Evolutionary conservation across 2,888 invertebrate genomes (phyloP).

Genomic region (Ligdia adustata): DNA sequence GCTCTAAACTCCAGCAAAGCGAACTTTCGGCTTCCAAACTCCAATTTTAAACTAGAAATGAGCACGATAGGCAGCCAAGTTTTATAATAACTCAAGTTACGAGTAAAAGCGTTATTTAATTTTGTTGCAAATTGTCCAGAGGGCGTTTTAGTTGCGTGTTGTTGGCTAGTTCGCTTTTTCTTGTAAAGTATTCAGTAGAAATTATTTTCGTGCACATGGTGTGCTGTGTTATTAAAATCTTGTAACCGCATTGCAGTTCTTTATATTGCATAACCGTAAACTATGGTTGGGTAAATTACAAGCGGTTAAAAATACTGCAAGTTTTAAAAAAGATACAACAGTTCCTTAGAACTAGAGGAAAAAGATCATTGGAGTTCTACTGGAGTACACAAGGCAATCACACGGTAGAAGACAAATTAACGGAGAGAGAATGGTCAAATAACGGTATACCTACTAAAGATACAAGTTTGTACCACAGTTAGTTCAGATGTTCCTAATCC

Average conservation of each 20-base stretch:
- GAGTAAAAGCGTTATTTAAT: conserved; percentile 37
- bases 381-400: no score
- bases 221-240: not conserved
- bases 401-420: no score
- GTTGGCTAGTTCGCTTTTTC: not conserved
- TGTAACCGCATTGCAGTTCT: conserved; percentile 2
- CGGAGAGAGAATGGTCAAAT: no score
- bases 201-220: conserved; percentile 3
- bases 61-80: conserved; percentile 54
- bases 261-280: not conserved
- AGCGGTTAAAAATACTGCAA: no score
- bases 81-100: conserved; percentile 60
- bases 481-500: no score
- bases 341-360: no score
- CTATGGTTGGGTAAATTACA: not conserved
- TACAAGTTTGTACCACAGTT: no score
- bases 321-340: no score
- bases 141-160: conserved; percentile 9
- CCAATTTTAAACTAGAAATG: conserved; percentile 72
- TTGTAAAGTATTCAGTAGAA: not conserved
- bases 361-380: no score
- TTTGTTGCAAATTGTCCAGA: conserved; percentile 24
- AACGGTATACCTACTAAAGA: no score
- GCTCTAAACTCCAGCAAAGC: conserved; percentile 38
- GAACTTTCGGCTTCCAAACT: conserved; percentile 67